Base-by-base conservation (phyloP, 2,113 vertebrate species). In the Solea solea region DNA sequence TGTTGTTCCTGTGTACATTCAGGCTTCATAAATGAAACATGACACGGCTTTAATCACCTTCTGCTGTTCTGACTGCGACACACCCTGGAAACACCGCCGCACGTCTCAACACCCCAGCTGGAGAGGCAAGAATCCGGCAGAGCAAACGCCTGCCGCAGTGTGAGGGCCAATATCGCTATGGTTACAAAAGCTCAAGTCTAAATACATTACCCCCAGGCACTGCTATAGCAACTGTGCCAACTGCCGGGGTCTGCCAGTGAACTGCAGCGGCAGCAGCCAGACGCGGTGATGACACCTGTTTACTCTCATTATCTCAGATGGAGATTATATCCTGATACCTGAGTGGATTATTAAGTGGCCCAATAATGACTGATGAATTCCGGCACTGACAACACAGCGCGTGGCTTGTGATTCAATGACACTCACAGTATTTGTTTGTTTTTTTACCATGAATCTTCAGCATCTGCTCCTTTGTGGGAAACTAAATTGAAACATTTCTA, bases 181-280 rank as follows among this genome's bases (percentile, higher is more conserved):
- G 89, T 90, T 82, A 92, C 87, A 58, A 48, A 34, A 63, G 82
- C 79, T 81, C 81, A 34, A 21, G 44, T 80, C 69, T 86, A 74
- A 85, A 80, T 64, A 74, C 78, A 86, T 88, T 77, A 91, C 69
- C 81, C 21, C 69, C 80, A 48, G 70, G 13, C 42, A 79, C 86
- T 80, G 80, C 87, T 82, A 89, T 85, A 82, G 89, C 80, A 89
- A 92, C 89, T 42, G 86, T 78, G 86, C 85, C 83, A 88, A 81
- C 56, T 72, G 81, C 66, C 67, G 69, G 21, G 70, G 62, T 77
- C 70, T 86, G 88, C 71, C 72, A 81, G 83, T 59, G 58, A 81
- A 64, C 74, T 56, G 70, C 77, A 72, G 66, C 57, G 79, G 74
- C 59, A 69, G 58, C 75, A 4, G 34, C 21, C 21, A n/a, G 74